These are phyloP conservation scores for Drosophila navojoa DNA, from an alignment of 1,140 invertebrate genomes.

Conservation along the genomic window DNA sequence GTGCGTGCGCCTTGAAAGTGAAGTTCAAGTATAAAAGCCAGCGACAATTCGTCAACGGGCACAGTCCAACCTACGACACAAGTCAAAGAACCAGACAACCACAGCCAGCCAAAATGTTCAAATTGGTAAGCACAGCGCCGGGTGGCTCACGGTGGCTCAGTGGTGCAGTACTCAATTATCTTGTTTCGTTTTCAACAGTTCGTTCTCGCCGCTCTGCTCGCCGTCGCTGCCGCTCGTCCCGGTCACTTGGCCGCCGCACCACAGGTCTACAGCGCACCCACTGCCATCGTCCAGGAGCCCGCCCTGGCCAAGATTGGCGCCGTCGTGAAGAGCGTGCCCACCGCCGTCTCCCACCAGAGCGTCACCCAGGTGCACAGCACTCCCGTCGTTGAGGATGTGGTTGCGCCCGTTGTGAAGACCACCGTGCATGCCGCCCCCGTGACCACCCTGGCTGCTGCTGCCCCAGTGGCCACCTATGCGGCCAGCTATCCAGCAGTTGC, in stretches of 20 bases:
- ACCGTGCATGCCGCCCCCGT: conserved; percentile 58
- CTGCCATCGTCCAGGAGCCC: conserved; percentile 63
- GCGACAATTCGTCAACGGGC: conserved; percentile 47
- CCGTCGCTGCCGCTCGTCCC: conserved; percentile 85
- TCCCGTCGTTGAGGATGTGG: conserved; percentile 67
- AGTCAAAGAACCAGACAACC: conserved; percentile 54
- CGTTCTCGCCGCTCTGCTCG: conserved; percentile 86
- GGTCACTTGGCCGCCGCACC: conserved; percentile 73
- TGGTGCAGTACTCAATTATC: neutral
- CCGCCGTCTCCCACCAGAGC: conserved; percentile 85
- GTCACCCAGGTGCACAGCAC: conserved; percentile 73
- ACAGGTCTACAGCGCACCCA: conserved; percentile 62
- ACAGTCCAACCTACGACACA: conserved; percentile 63
- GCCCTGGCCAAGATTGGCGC: conserved; percentile 73
- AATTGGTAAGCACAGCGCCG: conserved; percentile 81
- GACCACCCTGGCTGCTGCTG: conserved; percentile 31
- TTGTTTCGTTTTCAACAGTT: conserved; percentile 71
- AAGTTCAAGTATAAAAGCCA: conserved; percentile 79
- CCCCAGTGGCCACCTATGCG: conserved; percentile 45
- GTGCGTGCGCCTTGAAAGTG: conserved; percentile 26
- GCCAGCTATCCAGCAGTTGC: conserved; percentile 28
- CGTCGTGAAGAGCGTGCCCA: conserved; percentile 82
- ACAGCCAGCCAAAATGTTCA: conserved; percentile 76
- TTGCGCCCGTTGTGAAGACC: conserved; percentile 72
- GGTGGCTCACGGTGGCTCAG: neutral